Evolutionary conservation across 2,888 invertebrate genomes (phyloP), one percentile per base, ranked within the genome.

Genomic region (Caenorhabditis sp.): DNA sequence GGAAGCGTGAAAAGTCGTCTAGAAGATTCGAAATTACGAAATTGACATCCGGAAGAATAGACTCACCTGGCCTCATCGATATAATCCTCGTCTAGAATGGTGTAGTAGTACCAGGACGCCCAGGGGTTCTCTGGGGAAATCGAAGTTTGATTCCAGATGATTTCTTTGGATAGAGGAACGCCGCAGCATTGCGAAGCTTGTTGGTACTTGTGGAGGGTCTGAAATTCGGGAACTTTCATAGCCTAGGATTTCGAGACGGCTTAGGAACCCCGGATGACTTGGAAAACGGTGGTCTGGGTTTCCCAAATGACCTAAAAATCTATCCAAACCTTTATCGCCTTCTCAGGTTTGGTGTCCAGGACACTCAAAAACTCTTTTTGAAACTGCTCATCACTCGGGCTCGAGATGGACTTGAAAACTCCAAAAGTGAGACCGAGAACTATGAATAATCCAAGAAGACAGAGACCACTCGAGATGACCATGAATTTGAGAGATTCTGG

Each of bases 1-100:
- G 82, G 82, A 1, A 82, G 70, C 1, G 82, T 66, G 73, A 77
- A 82, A 0, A 82, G 28, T 0, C 73, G 66, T 26, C 80, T 70
- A 64, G 16, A 68, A 51, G 10, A 35, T 5, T 44, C 16, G 44
- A 47, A n/a, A 5, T 47, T 47, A n/a, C 7, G 31, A 31, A 7
- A 31, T 4, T 4, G 31, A 31, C 31, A 31, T 31, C 31, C 7
- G 31, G 31, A 31, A 31, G 7, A 6, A 31, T 7, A 31, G 31
- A 31, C 7, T 6, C 28, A 72, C 66, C 80, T 26, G 5, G 75
- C 64, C 12, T 81, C 75, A 12, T 16, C 31, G 16, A 75, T 75
- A 26, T 75, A 81, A 1, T 81, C 54, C 10, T 70, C 70, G 16
- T 41, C 56, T 0, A 75, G 70, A 16, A 75, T 63, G 4, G 69